phyloP scores from a whole-genome alignment of 1,140 invertebrate genomes.

The Drosophila orosa region DNA sequence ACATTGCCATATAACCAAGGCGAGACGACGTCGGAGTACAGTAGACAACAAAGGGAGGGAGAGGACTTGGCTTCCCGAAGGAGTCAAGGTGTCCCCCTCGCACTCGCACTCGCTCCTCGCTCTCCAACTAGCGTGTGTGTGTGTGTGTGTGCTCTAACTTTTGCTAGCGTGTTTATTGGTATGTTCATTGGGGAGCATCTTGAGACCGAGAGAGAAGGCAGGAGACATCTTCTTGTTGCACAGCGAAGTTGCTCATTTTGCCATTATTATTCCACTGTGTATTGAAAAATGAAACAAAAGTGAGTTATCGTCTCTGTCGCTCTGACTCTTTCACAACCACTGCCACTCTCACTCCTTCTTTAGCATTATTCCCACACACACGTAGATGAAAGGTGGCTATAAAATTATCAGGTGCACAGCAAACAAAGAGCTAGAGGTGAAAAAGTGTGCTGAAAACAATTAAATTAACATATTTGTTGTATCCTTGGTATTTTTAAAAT shows the following conservation, averaged over 20 bases:
- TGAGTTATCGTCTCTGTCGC: slow-evolving; percentile 76
- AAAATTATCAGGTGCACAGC: slow-evolving; percentile 69
- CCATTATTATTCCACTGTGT: slow-evolving; percentile 84
- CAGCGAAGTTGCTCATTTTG: slow-evolving; percentile 84
- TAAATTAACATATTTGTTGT: neutral
- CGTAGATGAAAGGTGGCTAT: slow-evolving; percentile 32
- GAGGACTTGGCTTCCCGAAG: slow-evolving; percentile 28
- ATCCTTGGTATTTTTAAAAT: too few species aligned
- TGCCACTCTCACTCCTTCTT: neutral
- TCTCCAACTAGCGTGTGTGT: slow-evolving; percentile 22
- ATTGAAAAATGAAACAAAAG: slow-evolving; percentile 84
- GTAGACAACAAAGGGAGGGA: slow-evolving; percentile 37
- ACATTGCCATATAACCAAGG: slow-evolving; percentile 79
- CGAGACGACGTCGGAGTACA: slow-evolving; percentile 38
- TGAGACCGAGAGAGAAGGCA: slow-evolving; percentile 52
- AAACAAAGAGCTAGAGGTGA: neutral
- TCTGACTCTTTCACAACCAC: slow-evolving; percentile 16
- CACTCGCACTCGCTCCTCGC: neutral
- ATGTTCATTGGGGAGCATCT: slow-evolving; percentile 81
- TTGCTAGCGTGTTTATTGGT: slow-evolving; percentile 77
- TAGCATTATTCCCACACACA: neutral
- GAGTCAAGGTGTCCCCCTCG: slow-evolving; percentile 39
- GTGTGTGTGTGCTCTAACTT: slow-evolving; percentile 57
- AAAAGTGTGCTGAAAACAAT: neutral
- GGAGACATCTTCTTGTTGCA: slow-evolving; percentile 75